These are phyloP conservation scores for Fratercula arctica DNA, from an alignment of 2,797 vertebrate genomes.

Conservation along the genomic window DNA sequence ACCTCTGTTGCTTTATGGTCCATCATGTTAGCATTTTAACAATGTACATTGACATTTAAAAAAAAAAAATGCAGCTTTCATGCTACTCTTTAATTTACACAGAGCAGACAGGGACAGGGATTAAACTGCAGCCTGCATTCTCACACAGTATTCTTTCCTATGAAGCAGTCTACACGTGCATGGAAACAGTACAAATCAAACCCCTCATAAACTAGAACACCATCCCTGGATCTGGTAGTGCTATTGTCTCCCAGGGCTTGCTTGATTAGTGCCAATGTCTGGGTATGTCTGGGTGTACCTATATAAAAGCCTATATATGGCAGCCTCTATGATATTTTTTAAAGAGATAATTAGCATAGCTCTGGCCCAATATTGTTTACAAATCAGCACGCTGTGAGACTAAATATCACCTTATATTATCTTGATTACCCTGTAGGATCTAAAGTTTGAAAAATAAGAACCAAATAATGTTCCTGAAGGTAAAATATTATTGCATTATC, in stretches of 20 bases:
- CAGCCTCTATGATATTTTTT: not conserved
- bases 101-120: not conserved
- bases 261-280: not conserved
- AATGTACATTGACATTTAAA: not conserved
- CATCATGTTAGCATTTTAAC: slow-evolving; percentile 34
- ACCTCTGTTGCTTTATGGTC: not conserved
- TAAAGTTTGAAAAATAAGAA: not conserved
- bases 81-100: not conserved
- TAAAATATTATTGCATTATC: not conserved
- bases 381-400: not conserved
- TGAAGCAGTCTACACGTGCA: not conserved
- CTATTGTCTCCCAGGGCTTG: not conserved
- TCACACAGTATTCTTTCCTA: not conserved
- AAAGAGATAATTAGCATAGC: not conserved
- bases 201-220: not conserved
- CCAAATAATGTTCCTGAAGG: not conserved
- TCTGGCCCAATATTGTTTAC: not conserved
- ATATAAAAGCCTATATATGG: not conserved
- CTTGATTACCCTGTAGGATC: not conserved
- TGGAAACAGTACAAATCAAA: not conserved
- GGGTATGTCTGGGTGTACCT: not conserved
- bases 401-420: not conserved
- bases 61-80: slow-evolving; percentile 13
- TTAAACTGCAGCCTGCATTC: not conserved
- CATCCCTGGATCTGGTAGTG: not conserved